These are phyloP conservation scores for Zophobas morio DNA, from an alignment of 1,140 invertebrate species.

Conservation along the genomic window DNA sequence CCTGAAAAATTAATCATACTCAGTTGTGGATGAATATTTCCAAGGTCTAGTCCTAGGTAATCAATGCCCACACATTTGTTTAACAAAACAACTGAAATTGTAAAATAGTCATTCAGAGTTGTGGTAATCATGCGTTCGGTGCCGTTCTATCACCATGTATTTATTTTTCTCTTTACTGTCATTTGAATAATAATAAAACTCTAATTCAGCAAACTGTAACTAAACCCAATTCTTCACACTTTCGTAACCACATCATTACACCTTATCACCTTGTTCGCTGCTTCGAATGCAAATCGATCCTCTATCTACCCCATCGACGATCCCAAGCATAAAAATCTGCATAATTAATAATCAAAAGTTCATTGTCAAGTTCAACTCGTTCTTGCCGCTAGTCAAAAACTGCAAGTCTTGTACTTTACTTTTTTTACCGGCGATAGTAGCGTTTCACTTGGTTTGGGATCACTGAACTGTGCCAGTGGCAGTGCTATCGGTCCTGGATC, in stretches of 20 bases:
- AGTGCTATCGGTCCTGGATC: not conserved
- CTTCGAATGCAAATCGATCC: slow-evolving; percentile 10
- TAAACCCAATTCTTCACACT: slow-evolving; percentile 14
- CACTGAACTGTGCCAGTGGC: slow-evolving; percentile 27
- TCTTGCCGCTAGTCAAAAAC: not conserved
- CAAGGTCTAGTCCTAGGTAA: slow-evolving; percentile 20
- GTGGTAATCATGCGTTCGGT: too few relatives aligned
- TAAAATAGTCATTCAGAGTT: not conserved
- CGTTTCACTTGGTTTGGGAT: slow-evolving; percentile 36
- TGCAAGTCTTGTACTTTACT: not conserved
- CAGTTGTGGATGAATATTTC: not conserved
- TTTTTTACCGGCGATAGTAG: slow-evolving; percentile 10
- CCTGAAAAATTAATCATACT: slow-evolving; percentile 19
- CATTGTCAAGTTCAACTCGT: slow-evolving; percentile 25
- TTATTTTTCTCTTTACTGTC: too few relatives aligned
- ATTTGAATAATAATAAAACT: too few relatives aligned
- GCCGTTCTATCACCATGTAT: too few relatives aligned
- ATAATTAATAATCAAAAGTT: slow-evolving; percentile 13
- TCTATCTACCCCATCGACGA: slow-evolving; percentile 4
- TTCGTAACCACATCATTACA: not conserved
- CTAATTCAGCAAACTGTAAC: not conserved
- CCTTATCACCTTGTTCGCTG: not conserved
- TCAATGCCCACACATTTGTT: slow-evolving; percentile 7
- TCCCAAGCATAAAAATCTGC: slow-evolving; percentile 21
- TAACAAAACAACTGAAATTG: not conserved